phyloP scores from a whole-genome alignment of 2,797 vertebrate species.

The Danio jaintianensis region DNA sequence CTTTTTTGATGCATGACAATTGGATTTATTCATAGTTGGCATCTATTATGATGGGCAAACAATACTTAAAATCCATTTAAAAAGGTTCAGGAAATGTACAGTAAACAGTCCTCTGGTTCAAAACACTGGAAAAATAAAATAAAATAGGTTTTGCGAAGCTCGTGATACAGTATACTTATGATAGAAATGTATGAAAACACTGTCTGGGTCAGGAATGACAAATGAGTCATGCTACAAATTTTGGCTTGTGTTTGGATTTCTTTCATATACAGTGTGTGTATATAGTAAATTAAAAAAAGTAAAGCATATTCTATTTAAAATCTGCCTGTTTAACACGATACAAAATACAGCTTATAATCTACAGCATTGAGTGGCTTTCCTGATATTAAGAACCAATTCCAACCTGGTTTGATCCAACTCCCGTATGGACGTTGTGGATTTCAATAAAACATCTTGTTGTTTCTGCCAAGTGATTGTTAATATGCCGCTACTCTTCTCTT shows the following conservation, averaged over 20 bases:
- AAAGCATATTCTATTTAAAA: constrained; percentile 3
- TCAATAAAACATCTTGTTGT: constrained; percentile 30
- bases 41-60: background rate
- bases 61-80: background rate
- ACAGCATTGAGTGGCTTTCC: constrained; percentile 28
- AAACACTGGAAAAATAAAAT: constrained; percentile 31
- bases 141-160: constrained; percentile 16
- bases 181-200: constrained; percentile 2
- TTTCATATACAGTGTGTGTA: constrained; percentile 27
- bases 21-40: background rate
- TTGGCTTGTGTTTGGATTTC: background rate
- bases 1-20: constrained; percentile 14
- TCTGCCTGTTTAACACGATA: constrained; percentile 1
- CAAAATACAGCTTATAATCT: constrained; percentile 6
- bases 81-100: background rate
- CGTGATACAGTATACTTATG: background rate
- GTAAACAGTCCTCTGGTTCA: constrained; percentile 22
- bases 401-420: constrained; percentile 1
- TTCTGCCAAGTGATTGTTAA: constrained; percentile 47
- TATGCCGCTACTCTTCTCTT: constrained; percentile 66
- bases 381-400: background rate
- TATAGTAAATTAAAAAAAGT: constrained; percentile 9
- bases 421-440: constrained; percentile 5
- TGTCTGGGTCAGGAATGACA: constrained; percentile 2
- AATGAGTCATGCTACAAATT: background rate